phyloP scores from a whole-genome alignment of 2,888 invertebrate genomes.

The Brachyptera risi region DNA sequence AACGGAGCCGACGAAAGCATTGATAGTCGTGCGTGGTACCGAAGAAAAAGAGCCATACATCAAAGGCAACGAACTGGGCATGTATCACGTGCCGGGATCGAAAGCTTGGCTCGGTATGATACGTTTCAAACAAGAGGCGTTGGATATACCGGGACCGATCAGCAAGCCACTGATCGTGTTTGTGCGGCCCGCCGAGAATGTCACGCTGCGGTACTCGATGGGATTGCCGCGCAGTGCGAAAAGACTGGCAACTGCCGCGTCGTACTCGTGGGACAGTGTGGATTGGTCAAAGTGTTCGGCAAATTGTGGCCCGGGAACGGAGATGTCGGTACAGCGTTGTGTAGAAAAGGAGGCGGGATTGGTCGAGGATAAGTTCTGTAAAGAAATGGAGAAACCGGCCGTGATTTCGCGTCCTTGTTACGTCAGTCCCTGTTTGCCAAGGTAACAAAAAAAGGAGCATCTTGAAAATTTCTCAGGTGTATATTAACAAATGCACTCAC shows the following conservation, averaged over 20 bases:
- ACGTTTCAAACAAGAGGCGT: conserved; percentile 42
- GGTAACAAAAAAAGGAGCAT: no score
- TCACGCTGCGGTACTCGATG: conserved; percentile 37
- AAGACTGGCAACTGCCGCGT: conserved; percentile 36
- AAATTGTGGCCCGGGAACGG: conserved; percentile 52
- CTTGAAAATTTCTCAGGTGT: no score
- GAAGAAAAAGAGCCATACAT: conserved; percentile 46
- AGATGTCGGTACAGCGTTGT: conserved; percentile 45
- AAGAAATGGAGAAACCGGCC: conserved; percentile 37
- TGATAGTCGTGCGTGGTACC: conserved; percentile 47
- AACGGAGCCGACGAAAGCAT: conserved; percentile 49
- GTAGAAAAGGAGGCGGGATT: conserved; percentile 49
- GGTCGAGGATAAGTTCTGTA: conserved; percentile 47
- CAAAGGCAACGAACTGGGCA: conserved; percentile 44
- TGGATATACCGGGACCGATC: conserved; percentile 50
- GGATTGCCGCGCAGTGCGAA: conserved; percentile 40
- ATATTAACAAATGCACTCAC: no score
- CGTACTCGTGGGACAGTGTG: conserved; percentile 49
- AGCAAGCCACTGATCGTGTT: conserved; percentile 46
- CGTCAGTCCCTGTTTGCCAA: conserved; percentile 47
- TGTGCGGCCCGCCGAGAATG: conserved; percentile 37
- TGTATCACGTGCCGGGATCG: conserved; percentile 38
- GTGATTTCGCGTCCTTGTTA: conserved; percentile 48
- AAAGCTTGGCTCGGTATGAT: conserved; percentile 45
- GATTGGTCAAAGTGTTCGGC: conserved; percentile 53